Evolutionary conservation across 1,140 invertebrate species (phyloP).

Genomic region (Drosophila truncata): DNA sequence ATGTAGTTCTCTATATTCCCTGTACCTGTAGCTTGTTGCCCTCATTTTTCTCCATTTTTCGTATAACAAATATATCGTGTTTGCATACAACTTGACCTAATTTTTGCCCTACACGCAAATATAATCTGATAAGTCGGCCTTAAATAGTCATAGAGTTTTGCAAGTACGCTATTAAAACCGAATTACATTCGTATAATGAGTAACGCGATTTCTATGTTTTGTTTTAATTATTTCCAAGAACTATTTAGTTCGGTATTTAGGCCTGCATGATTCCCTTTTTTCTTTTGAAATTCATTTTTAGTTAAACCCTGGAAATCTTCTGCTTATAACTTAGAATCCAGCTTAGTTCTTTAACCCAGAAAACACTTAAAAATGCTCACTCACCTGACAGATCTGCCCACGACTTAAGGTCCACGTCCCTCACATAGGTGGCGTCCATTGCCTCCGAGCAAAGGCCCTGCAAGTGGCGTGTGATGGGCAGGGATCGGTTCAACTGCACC

Average conservation of each 20-base stretch:
- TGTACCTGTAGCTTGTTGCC: neutral
- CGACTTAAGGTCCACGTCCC: slow-evolving; percentile 91
- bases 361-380: slow-evolving; percentile 17
- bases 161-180: slow-evolving; percentile 9
- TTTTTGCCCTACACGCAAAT: slow-evolving; percentile 8
- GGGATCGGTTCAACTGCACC: slow-evolving; percentile 89
- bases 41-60: neutral
- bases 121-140: neutral
- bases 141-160: slow-evolving; percentile 15
- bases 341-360: neutral
- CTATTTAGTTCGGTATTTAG: no score
- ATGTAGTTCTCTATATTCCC: neutral
- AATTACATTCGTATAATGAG: neutral
- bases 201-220: slow-evolving; percentile 7
- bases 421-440: slow-evolving; percentile 91
- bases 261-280: neutral
- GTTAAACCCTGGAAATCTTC: no score
- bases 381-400: slow-evolving; percentile 92
- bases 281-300: neutral
- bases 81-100: slow-evolving; percentile 8
- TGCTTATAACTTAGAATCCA: neutral
- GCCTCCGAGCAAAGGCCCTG: slow-evolving; percentile 91
- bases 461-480: slow-evolving; percentile 91
- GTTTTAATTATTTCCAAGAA: neutral
- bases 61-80: neutral